Percentiles rank a stretch among this genome's conserved stretches.
These are phyloP conservation scores for Oreocharis arfaki DNA, from an alignment of 2,113 vertebrate species.

Conservation along the genomic window DNA sequence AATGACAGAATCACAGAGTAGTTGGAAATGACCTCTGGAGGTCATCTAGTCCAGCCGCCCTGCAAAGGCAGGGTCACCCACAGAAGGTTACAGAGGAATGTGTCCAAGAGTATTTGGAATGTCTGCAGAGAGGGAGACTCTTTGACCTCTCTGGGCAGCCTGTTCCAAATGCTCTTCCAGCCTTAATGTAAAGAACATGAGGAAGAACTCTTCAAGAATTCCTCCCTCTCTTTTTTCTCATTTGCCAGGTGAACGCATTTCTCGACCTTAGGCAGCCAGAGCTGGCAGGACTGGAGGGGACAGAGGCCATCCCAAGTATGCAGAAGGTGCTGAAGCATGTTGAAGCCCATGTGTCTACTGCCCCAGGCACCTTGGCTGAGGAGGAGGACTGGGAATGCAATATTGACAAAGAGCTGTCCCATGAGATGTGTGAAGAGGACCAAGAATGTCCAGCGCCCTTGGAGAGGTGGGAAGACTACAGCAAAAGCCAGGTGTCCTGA, in stretches of 20 bases:
- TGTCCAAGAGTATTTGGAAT: background rate
- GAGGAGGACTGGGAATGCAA: background rate
- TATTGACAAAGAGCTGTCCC: background rate
- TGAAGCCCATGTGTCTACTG: background rate
- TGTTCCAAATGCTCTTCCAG: background rate
- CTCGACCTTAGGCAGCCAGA: background rate
- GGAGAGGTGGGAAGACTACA: background rate
- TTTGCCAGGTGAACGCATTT: background rate
- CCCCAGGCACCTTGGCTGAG: background rate
- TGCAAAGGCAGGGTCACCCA: background rate
- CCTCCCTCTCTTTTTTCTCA: background rate
- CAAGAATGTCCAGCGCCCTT: background rate
- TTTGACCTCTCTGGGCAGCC: background rate
- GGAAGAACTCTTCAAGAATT: background rate
- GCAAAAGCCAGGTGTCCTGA: background rate
- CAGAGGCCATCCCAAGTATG: background rate
- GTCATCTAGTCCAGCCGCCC: background rate
- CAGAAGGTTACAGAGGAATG: background rate
- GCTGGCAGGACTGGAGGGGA: background rate
- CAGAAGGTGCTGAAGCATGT: background rate
- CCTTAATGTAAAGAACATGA: background rate
- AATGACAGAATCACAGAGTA: background rate
- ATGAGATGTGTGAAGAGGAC: background rate
- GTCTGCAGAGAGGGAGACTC: background rate
- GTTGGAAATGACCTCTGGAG: background rate